A percentile compares a stretch with the other conserved stretches of the same genome.
These are phyloP conservation scores for Coccyzus lansbergi DNA, from an alignment of 2,797 vertebrate species.

Conservation along the genomic window DNA sequence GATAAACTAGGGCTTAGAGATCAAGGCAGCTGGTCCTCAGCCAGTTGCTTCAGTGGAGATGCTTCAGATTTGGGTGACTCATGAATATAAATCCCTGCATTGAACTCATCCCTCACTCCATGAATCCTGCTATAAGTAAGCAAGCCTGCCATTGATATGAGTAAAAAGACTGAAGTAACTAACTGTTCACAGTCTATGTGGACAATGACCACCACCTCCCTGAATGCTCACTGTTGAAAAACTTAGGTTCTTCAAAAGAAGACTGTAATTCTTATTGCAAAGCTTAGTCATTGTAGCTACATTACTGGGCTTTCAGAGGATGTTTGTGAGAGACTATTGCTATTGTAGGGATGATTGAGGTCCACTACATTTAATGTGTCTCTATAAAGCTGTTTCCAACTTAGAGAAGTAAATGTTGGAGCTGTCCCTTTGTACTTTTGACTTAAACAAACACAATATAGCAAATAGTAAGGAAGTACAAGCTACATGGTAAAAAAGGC, in stretches of 20 bases:
- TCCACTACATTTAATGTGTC: neutral
- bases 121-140: neutral
- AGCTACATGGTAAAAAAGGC: slow-evolving; percentile 41
- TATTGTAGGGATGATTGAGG: neutral
- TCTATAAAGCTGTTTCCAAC: neutral
- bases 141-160: neutral
- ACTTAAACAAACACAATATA: neutral
- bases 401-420: neutral
- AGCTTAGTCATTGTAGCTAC: neutral
- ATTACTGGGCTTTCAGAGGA: slow-evolving; percentile 6
- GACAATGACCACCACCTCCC: neutral
- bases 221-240: slow-evolving; percentile 10
- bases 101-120: neutral
- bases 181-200: neutral
- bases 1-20: neutral
- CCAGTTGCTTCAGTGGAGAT: neutral
- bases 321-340: slow-evolving; percentile 24
- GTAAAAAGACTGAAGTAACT: neutral
- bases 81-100: neutral
- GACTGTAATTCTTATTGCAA: slow-evolving; percentile 41
- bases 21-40: neutral
- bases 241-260: neutral
- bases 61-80: neutral
- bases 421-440: neutral
- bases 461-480: neutral